Conservation (phyloP, 1,140 invertebrate species). For the Wiebesia pumilae region DNA sequence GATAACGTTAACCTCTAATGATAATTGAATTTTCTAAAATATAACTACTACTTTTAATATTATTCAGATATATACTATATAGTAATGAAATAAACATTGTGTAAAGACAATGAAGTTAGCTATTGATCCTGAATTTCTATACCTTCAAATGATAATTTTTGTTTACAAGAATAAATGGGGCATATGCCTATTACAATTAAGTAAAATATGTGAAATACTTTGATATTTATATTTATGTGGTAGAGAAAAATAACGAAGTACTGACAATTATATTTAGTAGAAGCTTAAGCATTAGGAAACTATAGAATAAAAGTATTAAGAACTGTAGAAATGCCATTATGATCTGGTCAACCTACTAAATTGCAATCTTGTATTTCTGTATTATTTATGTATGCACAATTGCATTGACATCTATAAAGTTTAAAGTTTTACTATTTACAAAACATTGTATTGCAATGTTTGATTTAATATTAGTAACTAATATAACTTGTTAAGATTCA, state of each 20-base stretch:
- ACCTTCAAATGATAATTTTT: not conserved
- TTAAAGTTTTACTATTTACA: too few relatives aligned
- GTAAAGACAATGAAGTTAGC: not conserved
- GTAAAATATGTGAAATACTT: not conserved
- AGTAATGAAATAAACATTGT: conserved; percentile 4
- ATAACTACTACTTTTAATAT: not conserved
- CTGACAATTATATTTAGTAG: not conserved
- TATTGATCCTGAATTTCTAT: not conserved
- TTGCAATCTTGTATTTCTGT: not conserved
- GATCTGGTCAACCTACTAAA: not conserved
- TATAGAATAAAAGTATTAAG: not conserved
- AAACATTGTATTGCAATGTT: not conserved
- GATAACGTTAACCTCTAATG: conserved; percentile 18
- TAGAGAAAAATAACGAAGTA: conserved; percentile 6
- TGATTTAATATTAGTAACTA: not conserved
- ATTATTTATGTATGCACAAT: not conserved
- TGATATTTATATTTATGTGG: not conserved
- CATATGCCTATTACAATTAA: not conserved
- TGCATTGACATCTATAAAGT: too few relatives aligned
- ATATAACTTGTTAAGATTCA: not conserved
- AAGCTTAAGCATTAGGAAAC: not conserved
- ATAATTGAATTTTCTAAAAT: not conserved
- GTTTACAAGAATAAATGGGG: not conserved
- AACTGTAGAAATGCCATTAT: not conserved
- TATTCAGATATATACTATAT: not conserved